Evolutionary conservation across 2,888 invertebrate genomes (phyloP).

Genomic region (Palloptera scutellata): DNA sequence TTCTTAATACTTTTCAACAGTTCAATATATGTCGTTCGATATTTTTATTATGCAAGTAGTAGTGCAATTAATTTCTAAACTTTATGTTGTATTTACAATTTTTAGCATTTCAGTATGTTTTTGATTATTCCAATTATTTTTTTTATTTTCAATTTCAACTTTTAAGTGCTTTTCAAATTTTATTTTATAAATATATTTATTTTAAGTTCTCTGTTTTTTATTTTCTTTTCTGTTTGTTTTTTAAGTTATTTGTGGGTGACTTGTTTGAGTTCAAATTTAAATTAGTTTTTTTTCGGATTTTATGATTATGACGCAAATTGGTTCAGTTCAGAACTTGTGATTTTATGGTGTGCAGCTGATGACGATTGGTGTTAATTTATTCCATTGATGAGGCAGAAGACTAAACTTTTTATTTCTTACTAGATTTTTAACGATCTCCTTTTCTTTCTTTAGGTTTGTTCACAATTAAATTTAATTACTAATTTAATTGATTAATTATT

Average conservation of each 20-base stretch:
- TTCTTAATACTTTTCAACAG: too few species aligned
- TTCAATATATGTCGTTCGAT: too few species aligned
- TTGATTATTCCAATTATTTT: neutral
- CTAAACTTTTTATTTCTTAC: too few species aligned
- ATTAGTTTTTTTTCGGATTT: constrained; percentile 8
- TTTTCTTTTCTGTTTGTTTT: neutral
- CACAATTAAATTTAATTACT: too few species aligned
- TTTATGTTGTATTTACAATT: neutral
- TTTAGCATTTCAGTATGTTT: neutral
- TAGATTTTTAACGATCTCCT: too few species aligned
- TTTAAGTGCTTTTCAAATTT: neutral
- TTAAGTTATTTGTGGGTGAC: neutral
- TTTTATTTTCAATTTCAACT: neutral
- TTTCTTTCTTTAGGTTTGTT: too few species aligned
- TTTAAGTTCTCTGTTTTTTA: constrained; percentile 6
- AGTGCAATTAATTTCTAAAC: constrained; percentile 8
- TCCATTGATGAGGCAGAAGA: too few species aligned
- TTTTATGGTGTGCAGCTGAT: too few species aligned
- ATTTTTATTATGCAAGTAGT: neutral
- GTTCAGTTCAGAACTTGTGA: too few species aligned
- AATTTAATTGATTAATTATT: too few species aligned
- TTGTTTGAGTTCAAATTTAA: neutral
- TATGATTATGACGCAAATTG: too few species aligned
- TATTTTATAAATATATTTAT: constrained; percentile 4
- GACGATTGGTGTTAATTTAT: too few species aligned